Evolutionary conservation across 2,888 invertebrate genomes (phyloP), one percentile per base, ranked within the genome.

Genomic region (Dione juno): DNA sequence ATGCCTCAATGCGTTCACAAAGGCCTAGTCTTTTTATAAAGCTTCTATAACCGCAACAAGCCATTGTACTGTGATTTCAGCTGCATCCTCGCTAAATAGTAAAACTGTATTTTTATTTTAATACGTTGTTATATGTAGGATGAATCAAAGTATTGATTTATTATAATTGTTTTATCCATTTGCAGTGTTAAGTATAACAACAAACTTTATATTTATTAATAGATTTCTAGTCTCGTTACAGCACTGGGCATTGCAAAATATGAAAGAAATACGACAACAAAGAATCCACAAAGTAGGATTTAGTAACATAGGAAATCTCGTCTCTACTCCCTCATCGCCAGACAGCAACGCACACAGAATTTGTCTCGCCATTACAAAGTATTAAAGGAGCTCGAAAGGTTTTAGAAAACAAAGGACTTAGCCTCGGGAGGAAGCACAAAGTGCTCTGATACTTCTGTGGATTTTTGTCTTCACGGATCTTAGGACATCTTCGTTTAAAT

Each of bases 381-480:
- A 88, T 88, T 88, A 89, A 86, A 88, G 86, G 84, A 84, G 86
- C 87, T 83, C 81, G 76, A 79, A 80, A 80, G 84, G 82, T 85
- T 87, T 86, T 84, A 84, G 79, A 86, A 86, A 89, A 89, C 89
- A 90, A 90, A 90, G 87, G 87, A 87, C 82, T 88, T 85, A 88
- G 85, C 86, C 86, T 77, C 84, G 78, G 81, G 84, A 82, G 81
- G 73, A 83, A 84, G 84, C 83, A 89, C 88, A 88, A 89, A 89
- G 88, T 88, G 84, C 81, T 86, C 80, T 85, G 85, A 85, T 87
- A 86, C 86, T 86, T 82, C 84, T 82, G 82, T 78, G 84, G 84
- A 86, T 84, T 86, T 84, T 82, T 82, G 82, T 82, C 82, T 81
- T 82, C 80, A 78, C 77, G 78, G 83, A 87, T 86, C n/a, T n/a